Evolutionary conservation across 1,140 invertebrate genomes (phyloP), one percentile per base, ranked within the genome.

Genomic region (Pogonomyrmex barbatus): DNA sequence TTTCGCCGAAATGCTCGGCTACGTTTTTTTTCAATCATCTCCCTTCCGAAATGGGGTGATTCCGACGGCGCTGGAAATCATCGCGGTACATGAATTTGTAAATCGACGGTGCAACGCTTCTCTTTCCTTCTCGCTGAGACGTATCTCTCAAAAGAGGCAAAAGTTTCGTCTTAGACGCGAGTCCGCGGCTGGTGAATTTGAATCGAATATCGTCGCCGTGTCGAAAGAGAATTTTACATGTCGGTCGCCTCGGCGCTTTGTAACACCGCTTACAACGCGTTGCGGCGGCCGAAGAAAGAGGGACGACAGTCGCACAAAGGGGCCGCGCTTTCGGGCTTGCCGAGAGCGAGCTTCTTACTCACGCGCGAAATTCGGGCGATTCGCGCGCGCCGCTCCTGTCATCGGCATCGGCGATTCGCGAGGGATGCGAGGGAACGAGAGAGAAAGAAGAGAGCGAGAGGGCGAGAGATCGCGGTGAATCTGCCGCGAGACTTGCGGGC

Each of bases 151-250:
- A 60, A 4, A 58, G 45, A 63, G 42, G 17, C 67, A 39, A 54
- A n/a, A 42, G 45, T 17, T 30, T 70, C 65, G 50, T 45, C 52
- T 83, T 60, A 30, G 24, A n/a, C 56, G 42, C 60, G 62, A 39
- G 9, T 79, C 50, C 33, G 39, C 36, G 42, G 77, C 42, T 24
- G 56, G 6, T 42, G 67, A 47, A 77, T 77, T 84, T 77, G n/a
- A 77, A 84, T 84, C 33, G 82, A 77, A 63, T 76, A 77, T 76
- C 82, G 54, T 75, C 56, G n/a, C 24, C 17, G 71, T 60, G 71
- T 42, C 71, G 82, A 63, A 54, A 65, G 70, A 42, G 52, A 75
- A 85, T 0, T 85, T 85, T 77, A 65, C 71, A 63, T 77, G 71
- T 75, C 39, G 70, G 36, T 45, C 70, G 70, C 63, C 76, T 36